Evolutionary conservation across 35 echinoderm and acorn worm species (phyloP).

Genomic region (Ophiothrix spiculata): DNA sequence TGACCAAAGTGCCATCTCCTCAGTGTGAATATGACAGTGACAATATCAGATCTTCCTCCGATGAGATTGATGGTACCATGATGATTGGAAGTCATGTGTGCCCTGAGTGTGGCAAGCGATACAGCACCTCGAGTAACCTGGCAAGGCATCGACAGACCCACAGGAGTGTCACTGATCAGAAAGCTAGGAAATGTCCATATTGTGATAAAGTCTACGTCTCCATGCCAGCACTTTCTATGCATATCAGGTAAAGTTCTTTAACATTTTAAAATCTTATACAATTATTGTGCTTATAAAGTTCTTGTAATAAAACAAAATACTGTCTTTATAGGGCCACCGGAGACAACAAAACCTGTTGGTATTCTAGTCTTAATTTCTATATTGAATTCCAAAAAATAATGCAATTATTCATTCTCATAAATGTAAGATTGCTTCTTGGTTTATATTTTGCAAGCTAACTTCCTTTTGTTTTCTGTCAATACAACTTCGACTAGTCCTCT

Average conservation of each 20-base stretch:
- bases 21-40: neutral
- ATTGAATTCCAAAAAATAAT: no score
- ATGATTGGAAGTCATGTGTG: conserved; percentile 66
- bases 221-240: conserved; percentile 99
- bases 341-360: no score
- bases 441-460: no score
- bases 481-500: no score
- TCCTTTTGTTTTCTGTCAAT: no score
- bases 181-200: conserved; percentile 91
- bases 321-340: no score
- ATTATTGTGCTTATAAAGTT: no score
- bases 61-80: neutral
- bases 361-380: no score
- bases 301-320: no score
- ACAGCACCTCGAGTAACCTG: conserved; percentile 97
- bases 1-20: conserved; percentile 23
- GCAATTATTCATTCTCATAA: no score
- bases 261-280: no score
- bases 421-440: no score
- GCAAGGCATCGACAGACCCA: conserved; percentile 96
- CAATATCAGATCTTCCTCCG: conserved; percentile 14
- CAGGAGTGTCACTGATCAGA: conserved; percentile 93
- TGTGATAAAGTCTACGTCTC: conserved; percentile 99
- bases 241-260: conserved; percentile 99
- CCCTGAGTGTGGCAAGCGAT: conserved; percentile 91